Base-by-base conservation (phyloP, 1,140 invertebrate species). In the Drosophila malerkotliana region DNA sequence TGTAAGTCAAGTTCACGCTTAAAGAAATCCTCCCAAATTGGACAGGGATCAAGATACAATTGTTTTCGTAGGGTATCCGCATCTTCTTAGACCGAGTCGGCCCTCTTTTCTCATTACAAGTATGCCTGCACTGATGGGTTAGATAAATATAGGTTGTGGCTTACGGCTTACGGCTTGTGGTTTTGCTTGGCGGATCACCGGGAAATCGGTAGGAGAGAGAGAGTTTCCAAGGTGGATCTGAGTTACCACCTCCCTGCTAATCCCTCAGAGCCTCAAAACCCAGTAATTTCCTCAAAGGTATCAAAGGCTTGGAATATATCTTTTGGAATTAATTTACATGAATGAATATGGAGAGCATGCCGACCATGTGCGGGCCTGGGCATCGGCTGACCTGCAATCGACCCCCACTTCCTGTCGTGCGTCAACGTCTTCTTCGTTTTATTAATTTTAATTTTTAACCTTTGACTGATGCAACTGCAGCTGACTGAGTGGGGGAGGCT, bases 391-490 rank as follows among this genome's bases (percentile, higher is more conserved):
- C 82, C 83, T 88, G 49, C 39, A 57, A 48, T 82, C 75, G 77
- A 84, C 83, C 76, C 67, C 53, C 67, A 69, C 79, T 87, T 87
- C 83, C 83, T 88, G 79, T 83, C 68, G 58, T 54, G 63, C 57
- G 66, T 77, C 68, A 69, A 71, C 77, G 51, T 82, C 58, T 15
- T 72, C 37, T 53, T 59, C 47, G 39, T 45, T 71, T 69, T 82
- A 88, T 78, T 82, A 78, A 79, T 88, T 79, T 77, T 79, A 87
- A 88, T 87, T 77, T 87, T 67, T 87, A 87, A 87, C 83, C 83
- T 87, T 87, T 87, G 83, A 79, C 83, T 82, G 77, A 60, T 78
- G 69, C 49, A 60, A 62, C 26, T 45, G 72, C 61, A 67, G 49
- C 21, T 44, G 69, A 30, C 1, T n/a, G 34, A 62, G 60, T 51